phyloP scores from a whole-genome alignment of 2,113 vertebrate genomes.

The Spermophilus dauricus region DNA sequence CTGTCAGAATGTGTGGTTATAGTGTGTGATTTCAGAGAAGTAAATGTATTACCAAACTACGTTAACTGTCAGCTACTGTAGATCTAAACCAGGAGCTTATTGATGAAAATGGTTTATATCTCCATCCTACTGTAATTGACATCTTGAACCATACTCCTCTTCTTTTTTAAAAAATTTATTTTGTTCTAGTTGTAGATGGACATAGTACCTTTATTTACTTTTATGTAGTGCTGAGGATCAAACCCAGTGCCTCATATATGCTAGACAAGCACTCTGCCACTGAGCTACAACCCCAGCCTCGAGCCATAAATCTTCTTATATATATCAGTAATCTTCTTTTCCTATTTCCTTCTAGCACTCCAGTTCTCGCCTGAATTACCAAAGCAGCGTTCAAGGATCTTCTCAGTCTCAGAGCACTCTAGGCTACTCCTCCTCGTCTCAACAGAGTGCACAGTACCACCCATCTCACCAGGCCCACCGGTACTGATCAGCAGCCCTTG shows the following conservation, averaged over 20 bases:
- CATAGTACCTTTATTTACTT: too few relatives aligned
- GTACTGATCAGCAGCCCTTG: constrained; percentile 91
- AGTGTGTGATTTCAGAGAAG: neutral
- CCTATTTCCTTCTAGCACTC: constrained; percentile 92
- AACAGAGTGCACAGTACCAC: constrained; percentile 97
- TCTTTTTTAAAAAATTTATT: too few relatives aligned
- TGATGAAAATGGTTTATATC: neutral
- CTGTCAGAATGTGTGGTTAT: neutral
- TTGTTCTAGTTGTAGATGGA: too few relatives aligned
- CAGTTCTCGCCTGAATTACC: constrained; percentile 97
- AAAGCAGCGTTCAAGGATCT: constrained; percentile 98
- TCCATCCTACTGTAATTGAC: neutral
- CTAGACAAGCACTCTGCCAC: too few relatives aligned
- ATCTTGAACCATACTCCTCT: neutral
- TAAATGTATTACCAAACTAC: neutral
- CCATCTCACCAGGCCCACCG: constrained; percentile 95
- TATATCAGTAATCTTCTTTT: neutral
- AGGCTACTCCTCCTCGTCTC: constrained; percentile 96
- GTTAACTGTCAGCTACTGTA: neutral
- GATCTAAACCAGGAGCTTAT: neutral
- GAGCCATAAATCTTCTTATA: neutral
- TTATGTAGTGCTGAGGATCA: too few relatives aligned
- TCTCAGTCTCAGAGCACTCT: constrained; percentile 97
- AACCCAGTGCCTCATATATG: too few relatives aligned
- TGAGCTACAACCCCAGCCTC: too few relatives aligned